A percentile compares a stretch with the other conserved stretches of the same genome.
Conservation (phyloP, 1,140 invertebrate genomes). For the Scaptomyza montana region DNA sequence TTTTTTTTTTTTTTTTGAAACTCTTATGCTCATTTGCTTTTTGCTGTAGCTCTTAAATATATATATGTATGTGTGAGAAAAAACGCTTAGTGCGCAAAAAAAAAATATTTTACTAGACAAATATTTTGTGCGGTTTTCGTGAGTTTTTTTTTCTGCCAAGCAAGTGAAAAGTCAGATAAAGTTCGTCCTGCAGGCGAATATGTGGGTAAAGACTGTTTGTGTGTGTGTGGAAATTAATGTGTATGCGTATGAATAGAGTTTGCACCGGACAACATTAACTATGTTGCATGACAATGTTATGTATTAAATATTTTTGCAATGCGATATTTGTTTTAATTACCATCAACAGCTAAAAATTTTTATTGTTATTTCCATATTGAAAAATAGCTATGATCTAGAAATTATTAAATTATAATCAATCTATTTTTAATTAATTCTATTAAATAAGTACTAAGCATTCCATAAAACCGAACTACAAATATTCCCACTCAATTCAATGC, state of each 20-base stretch:
- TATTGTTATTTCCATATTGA: neutral
- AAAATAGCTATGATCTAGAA: neutral
- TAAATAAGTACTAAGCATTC: neutral
- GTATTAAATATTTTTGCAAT: conserved; percentile 2
- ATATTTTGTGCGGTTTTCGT: conserved; percentile 35
- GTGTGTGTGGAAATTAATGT: neutral
- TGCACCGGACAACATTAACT: conserved; percentile 6
- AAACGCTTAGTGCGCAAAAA: conserved; percentile 52
- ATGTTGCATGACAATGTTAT: conserved; percentile 1
- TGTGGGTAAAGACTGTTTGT: neutral
- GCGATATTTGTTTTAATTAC: conserved; percentile 11
- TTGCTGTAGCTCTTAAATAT: conserved; percentile 23
- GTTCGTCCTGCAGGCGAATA: conserved; percentile 17
- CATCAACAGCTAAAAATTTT: neutral
- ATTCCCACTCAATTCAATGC: neutral
- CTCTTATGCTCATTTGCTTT: conserved; percentile 56
- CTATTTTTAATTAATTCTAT: neutral
- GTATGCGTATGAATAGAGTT: conserved; percentile 4
- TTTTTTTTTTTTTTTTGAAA: neutral
- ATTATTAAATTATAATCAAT: neutral
- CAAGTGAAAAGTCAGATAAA: conserved; percentile 47
- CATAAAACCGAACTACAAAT: neutral
- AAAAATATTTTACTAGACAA: neutral
- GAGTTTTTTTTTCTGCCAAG: conserved; percentile 34
- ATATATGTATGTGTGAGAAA: conserved; percentile 33